phyloP scores from a whole-genome alignment of 1,140 invertebrate species.

The Pemphigus obesinymphae region DNA sequence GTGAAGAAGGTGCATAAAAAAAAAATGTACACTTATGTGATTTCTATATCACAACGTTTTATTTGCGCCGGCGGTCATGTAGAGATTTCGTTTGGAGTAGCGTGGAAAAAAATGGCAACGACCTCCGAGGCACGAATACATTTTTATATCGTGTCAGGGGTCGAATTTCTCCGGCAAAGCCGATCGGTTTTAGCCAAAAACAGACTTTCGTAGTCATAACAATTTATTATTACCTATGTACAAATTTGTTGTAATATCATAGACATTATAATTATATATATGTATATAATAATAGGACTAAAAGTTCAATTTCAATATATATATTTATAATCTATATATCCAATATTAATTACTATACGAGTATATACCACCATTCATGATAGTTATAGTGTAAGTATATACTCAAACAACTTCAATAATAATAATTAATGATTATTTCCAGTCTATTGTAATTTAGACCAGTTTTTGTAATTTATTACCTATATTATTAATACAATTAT shows the following conservation, averaged over 20 bases:
- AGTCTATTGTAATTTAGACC: too few species aligned
- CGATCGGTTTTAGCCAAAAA: neutral
- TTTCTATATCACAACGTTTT: conserved; percentile 18
- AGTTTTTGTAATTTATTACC: too few species aligned
- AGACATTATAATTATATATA: neutral
- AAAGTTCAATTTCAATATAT: neutral
- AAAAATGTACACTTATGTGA: neutral
- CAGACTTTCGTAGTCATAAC: conserved; percentile 7
- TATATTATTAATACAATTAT: neutral
- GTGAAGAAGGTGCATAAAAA: neutral
- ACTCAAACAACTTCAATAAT: neutral
- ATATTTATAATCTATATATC: neutral
- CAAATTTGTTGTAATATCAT: neutral
- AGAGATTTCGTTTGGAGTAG: conserved; percentile 22
- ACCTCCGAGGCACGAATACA: conserved; percentile 20
- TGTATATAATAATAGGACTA: too few species aligned
- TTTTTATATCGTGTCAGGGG: conserved; percentile 26
- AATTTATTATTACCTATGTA: neutral
- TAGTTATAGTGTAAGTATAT: neutral
- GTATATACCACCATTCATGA: too few species aligned
- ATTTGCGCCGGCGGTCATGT: conserved; percentile 15
- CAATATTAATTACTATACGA: too few species aligned
- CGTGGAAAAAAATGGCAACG: conserved; percentile 26
- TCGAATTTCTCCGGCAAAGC: conserved; percentile 31
- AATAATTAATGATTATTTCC: neutral